Percentiles rank a stretch among this genome's conserved stretches.
Evolutionary conservation across 2,113 vertebrate species (phyloP).

Genomic region (Grammomys surdaster): DNA sequence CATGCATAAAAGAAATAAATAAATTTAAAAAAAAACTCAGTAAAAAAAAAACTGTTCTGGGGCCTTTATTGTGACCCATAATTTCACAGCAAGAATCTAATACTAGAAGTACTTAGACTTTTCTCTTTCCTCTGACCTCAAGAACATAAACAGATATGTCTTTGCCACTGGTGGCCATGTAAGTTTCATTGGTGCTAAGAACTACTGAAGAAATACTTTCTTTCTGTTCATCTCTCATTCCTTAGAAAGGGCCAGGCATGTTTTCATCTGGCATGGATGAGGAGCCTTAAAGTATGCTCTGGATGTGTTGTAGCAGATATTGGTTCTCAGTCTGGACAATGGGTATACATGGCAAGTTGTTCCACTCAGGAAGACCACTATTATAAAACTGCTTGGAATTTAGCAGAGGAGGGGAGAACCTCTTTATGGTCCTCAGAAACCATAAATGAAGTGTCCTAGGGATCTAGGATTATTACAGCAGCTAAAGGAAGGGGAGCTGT

Average conservation of each 20-base stretch:
- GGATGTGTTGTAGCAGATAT: not conserved
- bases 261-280: not conserved
- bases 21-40: too few species aligned
- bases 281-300: not conserved
- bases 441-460: not conserved
- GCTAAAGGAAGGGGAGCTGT: not conserved
- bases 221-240: not conserved
- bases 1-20: too few species aligned
- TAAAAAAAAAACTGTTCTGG: not conserved
- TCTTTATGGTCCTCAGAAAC: not conserved
- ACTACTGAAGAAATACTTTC: not conserved
- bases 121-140: not conserved
- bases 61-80: not conserved
- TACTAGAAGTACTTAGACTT: not conserved
- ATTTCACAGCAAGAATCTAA: slow-evolving; percentile 4
- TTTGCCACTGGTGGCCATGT: not conserved
- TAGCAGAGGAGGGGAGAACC: not conserved
- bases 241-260: not conserved
- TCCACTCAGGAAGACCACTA: not conserved
- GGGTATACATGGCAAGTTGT: not conserved
- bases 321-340: not conserved
- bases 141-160: not conserved
- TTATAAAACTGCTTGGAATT: slow-evolving; percentile 7
- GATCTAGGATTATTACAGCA: not conserved
- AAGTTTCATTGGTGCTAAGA: not conserved